Conservation (phyloP, 2,888 invertebrate species). For the Gastrophysa polygoni region DNA sequence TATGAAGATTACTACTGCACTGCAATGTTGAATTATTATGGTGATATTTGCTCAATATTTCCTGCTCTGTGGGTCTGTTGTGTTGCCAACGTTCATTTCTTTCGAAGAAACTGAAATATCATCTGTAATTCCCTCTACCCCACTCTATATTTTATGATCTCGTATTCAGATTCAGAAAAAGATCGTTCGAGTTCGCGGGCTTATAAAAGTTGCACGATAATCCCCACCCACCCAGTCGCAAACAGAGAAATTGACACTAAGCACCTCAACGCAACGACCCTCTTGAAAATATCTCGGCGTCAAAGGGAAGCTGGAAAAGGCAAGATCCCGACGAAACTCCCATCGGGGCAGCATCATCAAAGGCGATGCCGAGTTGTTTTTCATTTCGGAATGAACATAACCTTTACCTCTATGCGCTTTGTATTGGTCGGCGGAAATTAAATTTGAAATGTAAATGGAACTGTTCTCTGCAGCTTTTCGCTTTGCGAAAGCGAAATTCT, state of each 20-base stretch:
- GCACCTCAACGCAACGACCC: not conserved
- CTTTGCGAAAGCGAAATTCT: conserved; percentile 22
- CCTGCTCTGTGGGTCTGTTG: no score
- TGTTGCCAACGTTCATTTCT: no score
- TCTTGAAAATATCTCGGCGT: not conserved
- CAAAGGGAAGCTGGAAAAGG: not conserved
- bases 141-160: no score
- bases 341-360: conserved; percentile 23
- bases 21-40: no score
- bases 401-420: conserved; percentile 31
- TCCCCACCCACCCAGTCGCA: not conserved
- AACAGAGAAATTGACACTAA: not conserved
- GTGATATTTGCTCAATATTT: no score
- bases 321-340: not conserved
- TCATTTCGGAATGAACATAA: conserved; percentile 28
- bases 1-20: no score
- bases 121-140: no score
- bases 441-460: conserved; percentile 42
- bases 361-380: conserved; percentile 21
- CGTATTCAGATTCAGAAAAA: no score
- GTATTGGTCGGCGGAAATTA: conserved; percentile 37
- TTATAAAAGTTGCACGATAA: not conserved
- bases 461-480: conserved; percentile 25
- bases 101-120: no score
- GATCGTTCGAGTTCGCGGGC: no score